Percentiles rank a stretch among this genome's conserved stretches.
phyloP scores from a whole-genome alignment of 2,797 vertebrate genomes.

The Adelosebastes latens region DNA sequence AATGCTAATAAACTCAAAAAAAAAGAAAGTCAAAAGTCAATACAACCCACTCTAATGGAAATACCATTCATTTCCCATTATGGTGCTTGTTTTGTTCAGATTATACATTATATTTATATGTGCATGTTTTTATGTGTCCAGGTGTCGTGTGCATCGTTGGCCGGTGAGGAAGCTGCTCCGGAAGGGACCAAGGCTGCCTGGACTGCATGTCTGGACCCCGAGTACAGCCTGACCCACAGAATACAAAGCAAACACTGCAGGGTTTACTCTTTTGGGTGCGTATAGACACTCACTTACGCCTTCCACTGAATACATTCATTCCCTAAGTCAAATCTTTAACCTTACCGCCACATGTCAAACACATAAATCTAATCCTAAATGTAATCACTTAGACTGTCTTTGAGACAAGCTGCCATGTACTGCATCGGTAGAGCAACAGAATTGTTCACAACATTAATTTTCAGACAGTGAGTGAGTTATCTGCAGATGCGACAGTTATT shows the following conservation, averaged over 20 bases:
- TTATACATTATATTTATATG: background rate
- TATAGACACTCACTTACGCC: background rate
- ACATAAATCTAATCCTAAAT: background rate
- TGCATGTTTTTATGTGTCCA: slow-evolving; percentile 58
- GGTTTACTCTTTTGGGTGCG: slow-evolving; percentile 95
- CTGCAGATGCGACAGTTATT: slow-evolving; percentile 2
- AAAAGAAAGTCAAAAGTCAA: background rate
- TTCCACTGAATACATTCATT: background rate
- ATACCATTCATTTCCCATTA: background rate
- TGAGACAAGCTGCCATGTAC: background rate
- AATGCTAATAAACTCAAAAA: too few species aligned
- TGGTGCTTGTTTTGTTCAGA: background rate
- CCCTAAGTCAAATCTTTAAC: background rate
- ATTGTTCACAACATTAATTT: background rate
- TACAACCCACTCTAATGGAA: background rate
- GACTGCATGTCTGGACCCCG: slow-evolving; percentile 89
- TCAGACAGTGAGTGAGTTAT: slow-evolving; percentile 1
- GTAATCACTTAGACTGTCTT: background rate
- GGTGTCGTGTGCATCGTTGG: slow-evolving; percentile 84
- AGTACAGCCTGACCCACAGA: slow-evolving; percentile 87
- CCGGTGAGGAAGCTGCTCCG: slow-evolving; percentile 37
- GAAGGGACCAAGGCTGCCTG: slow-evolving; percentile 81
- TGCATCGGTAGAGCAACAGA: background rate
- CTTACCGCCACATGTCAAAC: too few species aligned
- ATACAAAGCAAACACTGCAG: slow-evolving; percentile 89